A percentile compares a stretch with the other conserved stretches of the same genome.
phyloP scores from a whole-genome alignment of 53 echinoderm and acorn worm genomes.

The Astropecten irregularis region DNA sequence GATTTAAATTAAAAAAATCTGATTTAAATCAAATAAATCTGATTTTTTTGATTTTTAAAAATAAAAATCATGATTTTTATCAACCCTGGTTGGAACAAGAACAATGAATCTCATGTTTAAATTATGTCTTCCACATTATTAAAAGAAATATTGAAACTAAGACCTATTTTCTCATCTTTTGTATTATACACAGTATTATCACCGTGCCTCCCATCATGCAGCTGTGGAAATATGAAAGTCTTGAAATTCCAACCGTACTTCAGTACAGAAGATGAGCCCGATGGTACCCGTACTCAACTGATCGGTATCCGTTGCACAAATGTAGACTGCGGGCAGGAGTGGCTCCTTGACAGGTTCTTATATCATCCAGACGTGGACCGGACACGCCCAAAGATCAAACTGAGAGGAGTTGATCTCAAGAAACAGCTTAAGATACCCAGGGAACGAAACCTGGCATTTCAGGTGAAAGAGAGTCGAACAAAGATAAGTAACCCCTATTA shows the following conservation, averaged over 20 bases:
- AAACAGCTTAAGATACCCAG: neutral
- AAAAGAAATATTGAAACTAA: neutral
- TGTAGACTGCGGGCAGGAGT: slow-evolving; percentile 14
- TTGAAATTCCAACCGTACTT: slow-evolving; percentile 8
- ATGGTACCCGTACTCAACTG: neutral
- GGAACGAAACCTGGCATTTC: slow-evolving; percentile 37
- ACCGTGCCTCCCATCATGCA: neutral
- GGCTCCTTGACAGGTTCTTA: slow-evolving; percentile 18
- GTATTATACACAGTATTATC: neutral
- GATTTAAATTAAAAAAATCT: too few species aligned
- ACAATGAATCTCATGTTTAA: neutral
- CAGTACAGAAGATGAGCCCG: neutral
- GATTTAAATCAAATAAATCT: too few species aligned
- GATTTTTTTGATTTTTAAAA: too few species aligned
- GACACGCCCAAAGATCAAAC: neutral
- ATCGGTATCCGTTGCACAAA: slow-evolving; percentile 19
- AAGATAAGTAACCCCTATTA: slow-evolving; percentile 15
- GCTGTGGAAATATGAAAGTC: slow-evolving; percentile 3
- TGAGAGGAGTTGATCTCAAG: slow-evolving; percentile 11
- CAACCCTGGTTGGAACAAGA: neutral
- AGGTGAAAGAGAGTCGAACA: slow-evolving; percentile 4
- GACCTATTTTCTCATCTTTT: neutral
- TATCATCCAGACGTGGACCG: slow-evolving; percentile 1
- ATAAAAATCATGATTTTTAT: too few species aligned
- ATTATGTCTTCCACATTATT: neutral